A percentile compares a stretch with the other conserved stretches of the same genome.
These are phyloP conservation scores for Aphyosemion australe DNA, from an alignment of 2,113 vertebrate genomes.

Conservation along the genomic window DNA sequence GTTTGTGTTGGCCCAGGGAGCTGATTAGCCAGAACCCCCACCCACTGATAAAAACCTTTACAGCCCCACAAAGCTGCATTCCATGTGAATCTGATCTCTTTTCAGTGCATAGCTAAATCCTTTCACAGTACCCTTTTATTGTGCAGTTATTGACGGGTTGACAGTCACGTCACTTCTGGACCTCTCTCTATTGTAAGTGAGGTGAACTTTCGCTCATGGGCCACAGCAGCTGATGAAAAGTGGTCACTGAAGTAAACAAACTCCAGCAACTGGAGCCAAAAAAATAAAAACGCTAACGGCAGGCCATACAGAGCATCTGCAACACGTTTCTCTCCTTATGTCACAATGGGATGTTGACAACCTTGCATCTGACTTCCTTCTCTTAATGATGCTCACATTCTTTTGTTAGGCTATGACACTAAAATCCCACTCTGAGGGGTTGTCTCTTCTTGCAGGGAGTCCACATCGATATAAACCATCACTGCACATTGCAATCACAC, in stretches of 20 bases:
- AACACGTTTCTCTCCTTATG: background rate
- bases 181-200: conserved; percentile 21
- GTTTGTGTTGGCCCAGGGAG: conserved; percentile 40
- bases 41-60: conserved; percentile 9
- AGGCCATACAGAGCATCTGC: conserved; percentile 1
- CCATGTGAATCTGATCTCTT: conserved; percentile 20
- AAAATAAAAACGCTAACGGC: conserved; percentile 14
- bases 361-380: background rate
- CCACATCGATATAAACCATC: conserved; percentile 24
- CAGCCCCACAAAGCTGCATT: conserved; percentile 20
- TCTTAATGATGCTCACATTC: conserved; percentile 9
- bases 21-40: conserved; percentile 18
- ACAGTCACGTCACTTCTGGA: conserved; percentile 38
- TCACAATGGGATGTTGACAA: background rate
- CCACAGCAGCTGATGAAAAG: conserved; percentile 6
- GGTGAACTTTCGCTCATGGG: conserved; percentile 8
- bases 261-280: background rate
- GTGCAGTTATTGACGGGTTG: conserved; percentile 34
- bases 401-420: conserved; percentile 13
- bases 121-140: conserved; percentile 52
- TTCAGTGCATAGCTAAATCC: conserved; percentile 47
- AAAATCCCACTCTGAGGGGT: conserved; percentile 2
- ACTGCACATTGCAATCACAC: conserved; percentile 37
- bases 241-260: conserved; percentile 35
- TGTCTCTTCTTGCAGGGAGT: conserved; percentile 9